A percentile compares a stretch with the other conserved stretches of the same genome.
Evolutionary conservation across 2,797 vertebrate genomes (phyloP).

Genomic region (Betta splendens): DNA sequence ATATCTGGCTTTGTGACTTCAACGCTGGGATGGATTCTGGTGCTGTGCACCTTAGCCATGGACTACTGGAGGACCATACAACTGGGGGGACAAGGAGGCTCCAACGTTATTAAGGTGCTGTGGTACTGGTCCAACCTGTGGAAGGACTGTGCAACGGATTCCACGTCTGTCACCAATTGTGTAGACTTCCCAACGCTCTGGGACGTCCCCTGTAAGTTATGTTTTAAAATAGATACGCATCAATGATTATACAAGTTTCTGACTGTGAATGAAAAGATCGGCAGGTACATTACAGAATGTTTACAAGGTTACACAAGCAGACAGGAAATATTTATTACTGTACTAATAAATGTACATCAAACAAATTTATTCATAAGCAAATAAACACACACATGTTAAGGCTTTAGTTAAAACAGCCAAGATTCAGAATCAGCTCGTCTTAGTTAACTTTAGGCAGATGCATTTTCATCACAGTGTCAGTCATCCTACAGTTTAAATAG

Average conservation of each 20-base stretch:
- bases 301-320: not conserved
- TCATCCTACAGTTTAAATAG: no score
- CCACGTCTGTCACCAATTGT: slow-evolving; percentile 76
- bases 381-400: not conserved
- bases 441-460: not conserved
- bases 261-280: not conserved
- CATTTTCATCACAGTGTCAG: not conserved
- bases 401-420: not conserved
- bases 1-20: slow-evolving; percentile 78
- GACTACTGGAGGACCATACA: slow-evolving; percentile 77
- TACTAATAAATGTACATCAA: no score
- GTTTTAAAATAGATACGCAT: slow-evolving; percentile 1
- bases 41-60: slow-evolving; percentile 81
- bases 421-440: not conserved
- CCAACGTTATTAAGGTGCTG: slow-evolving; percentile 78
- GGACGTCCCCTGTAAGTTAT: slow-evolving; percentile 71
- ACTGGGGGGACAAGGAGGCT: slow-evolving; percentile 80
- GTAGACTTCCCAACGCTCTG: slow-evolving; percentile 78
- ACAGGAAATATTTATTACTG: not conserved
- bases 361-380: not conserved
- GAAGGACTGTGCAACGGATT: slow-evolving; percentile 80
- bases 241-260: not conserved
- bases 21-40: slow-evolving; percentile 80
- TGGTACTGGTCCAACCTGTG: slow-evolving; percentile 85
- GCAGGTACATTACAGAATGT: not conserved